Evolutionary conservation across 2,113 vertebrate species (phyloP).

Genomic region (Corythaeola cristata): DNA sequence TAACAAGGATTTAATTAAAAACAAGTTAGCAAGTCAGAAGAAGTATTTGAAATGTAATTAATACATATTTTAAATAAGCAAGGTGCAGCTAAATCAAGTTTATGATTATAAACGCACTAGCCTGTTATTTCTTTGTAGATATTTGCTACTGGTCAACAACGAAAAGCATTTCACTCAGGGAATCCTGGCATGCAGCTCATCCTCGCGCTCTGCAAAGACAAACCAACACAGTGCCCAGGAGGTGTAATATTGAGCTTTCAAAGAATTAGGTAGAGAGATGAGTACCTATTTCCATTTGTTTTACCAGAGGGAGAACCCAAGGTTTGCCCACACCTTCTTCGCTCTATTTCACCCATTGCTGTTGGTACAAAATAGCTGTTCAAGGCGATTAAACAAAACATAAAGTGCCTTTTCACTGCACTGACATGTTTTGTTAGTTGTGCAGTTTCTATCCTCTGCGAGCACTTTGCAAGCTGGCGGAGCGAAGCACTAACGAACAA

Average conservation of each 20-base stretch:
- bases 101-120: background rate
- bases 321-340: background rate
- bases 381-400: background rate
- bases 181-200: background rate
- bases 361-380: background rate
- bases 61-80: conserved; percentile 35
- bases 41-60: conserved; percentile 38
- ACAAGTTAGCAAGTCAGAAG: conserved; percentile 51
- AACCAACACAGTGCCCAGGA: background rate
- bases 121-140: background rate
- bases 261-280: background rate
- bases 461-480: background rate
- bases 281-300: background rate
- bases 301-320: background rate
- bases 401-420: background rate
- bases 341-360: background rate
- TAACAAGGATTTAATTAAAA: conserved; percentile 59
- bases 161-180: background rate
- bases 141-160: background rate
- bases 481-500: background rate
- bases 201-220: background rate
- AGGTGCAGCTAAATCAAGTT: background rate
- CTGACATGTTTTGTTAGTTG: background rate
- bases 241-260: background rate
- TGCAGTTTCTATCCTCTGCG: background rate